Conservation (phyloP, 2,888 invertebrate species). For the Nematopogon swammerdamellus region DNA sequence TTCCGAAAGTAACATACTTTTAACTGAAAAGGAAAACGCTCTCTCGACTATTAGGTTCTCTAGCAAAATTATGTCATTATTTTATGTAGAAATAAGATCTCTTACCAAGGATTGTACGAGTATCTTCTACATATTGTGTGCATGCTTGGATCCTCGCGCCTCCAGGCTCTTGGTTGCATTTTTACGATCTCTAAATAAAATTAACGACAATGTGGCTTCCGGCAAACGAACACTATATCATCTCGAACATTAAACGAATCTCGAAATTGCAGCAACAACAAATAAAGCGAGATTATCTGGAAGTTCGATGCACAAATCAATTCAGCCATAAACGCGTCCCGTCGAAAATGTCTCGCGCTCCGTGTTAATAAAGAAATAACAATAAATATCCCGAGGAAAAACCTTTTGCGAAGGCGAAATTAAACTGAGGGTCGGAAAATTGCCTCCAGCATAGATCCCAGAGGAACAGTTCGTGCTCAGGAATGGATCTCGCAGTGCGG, state of each 20-base stretch:
- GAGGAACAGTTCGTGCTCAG: neutral
- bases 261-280: neutral
- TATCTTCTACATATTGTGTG: too few species aligned
- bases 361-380: slow-evolving; percentile 52
- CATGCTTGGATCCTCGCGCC: too few species aligned
- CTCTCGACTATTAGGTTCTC: too few species aligned
- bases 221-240: too few species aligned
- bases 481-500: neutral
- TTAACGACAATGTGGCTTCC: too few species aligned
- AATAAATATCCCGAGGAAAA: slow-evolving; percentile 45
- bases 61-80: too few species aligned
- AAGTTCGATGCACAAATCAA: slow-evolving; percentile 32
- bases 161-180: too few species aligned
- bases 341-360: slow-evolving; percentile 19
- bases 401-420: slow-evolving; percentile 50
- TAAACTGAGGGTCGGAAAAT: slow-evolving; percentile 53
- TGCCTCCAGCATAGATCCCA: slow-evolving; percentile 17
- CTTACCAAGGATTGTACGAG: too few species aligned
- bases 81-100: too few species aligned
- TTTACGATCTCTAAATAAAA: too few species aligned
- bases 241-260: neutral
- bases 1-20: too few species aligned
- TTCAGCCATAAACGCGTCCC: slow-evolving; percentile 35
- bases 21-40: too few species aligned
- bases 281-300: neutral